These are phyloP conservation scores for Amphiprion clarkii DNA, from an alignment of 2,797 vertebrate genomes.

Conservation along the genomic window DNA sequence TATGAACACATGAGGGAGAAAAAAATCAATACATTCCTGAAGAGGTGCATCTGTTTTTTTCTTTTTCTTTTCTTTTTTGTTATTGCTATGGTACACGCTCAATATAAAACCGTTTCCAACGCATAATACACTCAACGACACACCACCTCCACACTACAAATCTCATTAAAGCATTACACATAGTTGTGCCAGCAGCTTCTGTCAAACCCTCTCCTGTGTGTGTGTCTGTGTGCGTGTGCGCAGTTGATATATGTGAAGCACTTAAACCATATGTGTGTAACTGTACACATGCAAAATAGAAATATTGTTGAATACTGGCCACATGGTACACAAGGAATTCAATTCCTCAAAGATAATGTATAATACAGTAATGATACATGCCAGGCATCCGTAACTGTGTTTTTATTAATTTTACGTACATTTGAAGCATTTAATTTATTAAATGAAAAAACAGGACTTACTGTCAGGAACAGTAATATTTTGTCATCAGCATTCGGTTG, in stretches of 20 bases:
- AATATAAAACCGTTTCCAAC: conserved; percentile 48
- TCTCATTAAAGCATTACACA: conserved; percentile 69
- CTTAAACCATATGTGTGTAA: neutral
- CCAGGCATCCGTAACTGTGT: neutral
- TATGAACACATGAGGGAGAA: neutral
- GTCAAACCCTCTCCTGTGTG: conserved; percentile 17
- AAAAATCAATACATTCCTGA: conserved; percentile 28
- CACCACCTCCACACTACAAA: conserved; percentile 68
- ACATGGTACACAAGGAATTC: conserved; percentile 2
- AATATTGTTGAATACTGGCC: conserved; percentile 4
- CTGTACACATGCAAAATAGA: neutral
- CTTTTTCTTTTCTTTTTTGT: conserved; percentile 8
- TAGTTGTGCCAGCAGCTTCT: conserved; percentile 42
- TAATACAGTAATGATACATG: conserved; percentile 1
- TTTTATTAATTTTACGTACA: neutral
- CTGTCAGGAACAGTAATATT: neutral
- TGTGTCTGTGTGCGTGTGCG: conserved; percentile 1
- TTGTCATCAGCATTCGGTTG: neutral
- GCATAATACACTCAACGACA: conserved; percentile 55
- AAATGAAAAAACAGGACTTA: neutral
- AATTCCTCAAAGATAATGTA: conserved; percentile 9
- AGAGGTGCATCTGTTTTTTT: conserved; percentile 24
- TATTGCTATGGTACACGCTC: conserved; percentile 9
- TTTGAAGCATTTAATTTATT: neutral
- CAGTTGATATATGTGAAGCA: conserved; percentile 4